Evolutionary conservation across 37 sponge, comb jelly and placozoan species (phyloP).

Genomic region (Bolinopsis microptera): DNA sequence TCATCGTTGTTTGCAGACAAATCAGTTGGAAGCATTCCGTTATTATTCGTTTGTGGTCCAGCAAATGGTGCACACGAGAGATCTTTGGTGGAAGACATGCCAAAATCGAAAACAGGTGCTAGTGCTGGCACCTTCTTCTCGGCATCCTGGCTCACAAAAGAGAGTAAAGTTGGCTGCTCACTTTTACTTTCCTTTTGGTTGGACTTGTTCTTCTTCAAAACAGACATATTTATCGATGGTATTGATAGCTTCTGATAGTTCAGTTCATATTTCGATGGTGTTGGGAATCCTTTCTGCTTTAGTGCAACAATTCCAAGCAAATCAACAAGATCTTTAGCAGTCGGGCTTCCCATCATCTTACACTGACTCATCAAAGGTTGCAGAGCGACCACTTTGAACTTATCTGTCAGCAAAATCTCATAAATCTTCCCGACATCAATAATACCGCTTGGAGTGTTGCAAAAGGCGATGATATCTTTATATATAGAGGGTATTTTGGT

Average conservation of each 20-base stretch:
- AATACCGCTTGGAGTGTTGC: conserved; percentile 8
- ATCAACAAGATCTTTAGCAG: background rate
- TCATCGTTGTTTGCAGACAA: background rate
- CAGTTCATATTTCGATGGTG: background rate
- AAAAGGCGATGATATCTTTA: background rate
- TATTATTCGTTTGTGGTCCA: background rate
- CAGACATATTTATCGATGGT: background rate
- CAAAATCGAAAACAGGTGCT: conserved; percentile 58
- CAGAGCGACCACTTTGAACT: background rate
- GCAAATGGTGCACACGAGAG: conserved; percentile 23
- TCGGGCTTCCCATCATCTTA: background rate
- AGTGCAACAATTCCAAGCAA: conserved; percentile 4
- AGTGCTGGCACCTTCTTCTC: background rate
- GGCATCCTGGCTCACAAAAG: conserved; percentile 5
- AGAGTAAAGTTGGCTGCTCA: conserved; percentile 16
- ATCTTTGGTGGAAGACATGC: conserved; percentile 10
- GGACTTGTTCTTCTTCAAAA: background rate
- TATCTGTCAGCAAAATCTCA: conserved; percentile 32
- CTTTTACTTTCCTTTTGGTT: no score
- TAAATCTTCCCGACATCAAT: conserved; percentile 27
- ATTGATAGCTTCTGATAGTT: background rate
- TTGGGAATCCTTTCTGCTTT: background rate
- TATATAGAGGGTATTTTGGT: background rate
- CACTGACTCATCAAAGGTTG: conserved; percentile 38
- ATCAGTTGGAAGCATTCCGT: background rate